Evolutionary conservation across 2,113 vertebrate species (phyloP).

Genomic region (Poicephalus meyeri): DNA sequence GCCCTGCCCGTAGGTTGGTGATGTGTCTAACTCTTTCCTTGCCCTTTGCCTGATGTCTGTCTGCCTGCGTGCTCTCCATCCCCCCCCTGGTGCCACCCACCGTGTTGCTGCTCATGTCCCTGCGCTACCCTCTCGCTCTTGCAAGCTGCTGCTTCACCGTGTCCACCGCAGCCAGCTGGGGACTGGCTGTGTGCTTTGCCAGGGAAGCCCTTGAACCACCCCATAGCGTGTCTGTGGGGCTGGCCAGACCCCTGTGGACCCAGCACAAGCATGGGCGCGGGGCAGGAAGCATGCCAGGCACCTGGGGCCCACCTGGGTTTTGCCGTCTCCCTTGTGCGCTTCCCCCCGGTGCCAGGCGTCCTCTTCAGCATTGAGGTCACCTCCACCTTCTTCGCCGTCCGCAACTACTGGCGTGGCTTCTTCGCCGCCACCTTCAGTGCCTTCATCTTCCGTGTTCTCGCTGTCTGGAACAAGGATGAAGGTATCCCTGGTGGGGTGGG

Average conservation of each 20-base stretch:
- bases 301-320: fast-evolving
- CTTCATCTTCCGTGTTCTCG: constrained; percentile 96
- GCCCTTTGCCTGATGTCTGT: neutral
- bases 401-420: constrained; percentile 99
- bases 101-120: neutral
- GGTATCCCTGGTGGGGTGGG: constrained; percentile 64
- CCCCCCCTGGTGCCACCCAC: neutral
- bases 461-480: constrained; percentile 97
- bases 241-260: fast-evolving
- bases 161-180: neutral
- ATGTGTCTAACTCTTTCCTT: constrained; percentile 27
- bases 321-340: neutral
- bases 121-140: fast-evolving
- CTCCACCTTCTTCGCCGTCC: constrained; percentile 95
- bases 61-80: neutral
- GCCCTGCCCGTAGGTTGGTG: constrained; percentile 62
- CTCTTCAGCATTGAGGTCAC: constrained; percentile 99
- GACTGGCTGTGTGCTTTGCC: neutral
- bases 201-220: neutral
- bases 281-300: neutral
- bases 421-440: constrained; percentile 97
- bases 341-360: constrained; percentile 78
- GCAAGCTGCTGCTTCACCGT: fast-evolving
- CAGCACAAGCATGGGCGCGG: neutral
- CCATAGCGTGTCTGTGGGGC: fast-evolving